Percentiles rank a stretch among this genome's conserved stretches.
Evolutionary conservation across 2,888 invertebrate species (phyloP).

Genomic region (Mayetiola destructor): DNA sequence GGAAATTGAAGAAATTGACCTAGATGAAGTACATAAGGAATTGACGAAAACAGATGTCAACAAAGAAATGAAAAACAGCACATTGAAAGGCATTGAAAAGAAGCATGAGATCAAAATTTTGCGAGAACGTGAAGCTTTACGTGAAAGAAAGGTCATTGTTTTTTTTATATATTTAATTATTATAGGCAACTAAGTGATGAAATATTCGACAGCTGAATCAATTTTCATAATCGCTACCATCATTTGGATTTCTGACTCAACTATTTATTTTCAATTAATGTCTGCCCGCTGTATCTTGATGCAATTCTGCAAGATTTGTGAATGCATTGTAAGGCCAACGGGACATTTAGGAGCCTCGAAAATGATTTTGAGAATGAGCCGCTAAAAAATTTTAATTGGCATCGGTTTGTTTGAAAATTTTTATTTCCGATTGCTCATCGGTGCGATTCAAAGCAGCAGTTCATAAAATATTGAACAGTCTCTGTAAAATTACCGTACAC

Average conservation of each 20-base stretch:
- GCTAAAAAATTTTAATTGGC: too few species aligned
- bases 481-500: too few species aligned
- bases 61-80: slow-evolving; percentile 46
- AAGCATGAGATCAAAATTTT: slow-evolving; percentile 28
- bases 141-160: slow-evolving; percentile 39
- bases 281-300: slow-evolving; percentile 36
- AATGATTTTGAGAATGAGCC: background rate
- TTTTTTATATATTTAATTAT: background rate
- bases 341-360: slow-evolving; percentile 23
- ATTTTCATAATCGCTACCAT: slow-evolving; percentile 19
- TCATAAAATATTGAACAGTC: too few species aligned
- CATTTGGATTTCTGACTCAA: slow-evolving; percentile 24
- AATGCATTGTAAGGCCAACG: slow-evolving; percentile 35
- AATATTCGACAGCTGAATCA: slow-evolving; percentile 34
- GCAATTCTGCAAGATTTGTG: slow-evolving; percentile 22
- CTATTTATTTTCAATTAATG: slow-evolving; percentile 17
- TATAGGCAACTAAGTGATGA: slow-evolving; percentile 26
- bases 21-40: background rate
- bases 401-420: too few species aligned
- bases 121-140: slow-evolving; percentile 39
- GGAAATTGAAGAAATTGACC: background rate
- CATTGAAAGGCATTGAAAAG: slow-evolving; percentile 50
- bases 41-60: slow-evolving; percentile 27
- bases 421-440: too few species aligned
- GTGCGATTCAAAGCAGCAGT: too few species aligned